phyloP scores from a whole-genome alignment of 2,797 vertebrate genomes.

The Eutrigla gurnardus region DNA sequence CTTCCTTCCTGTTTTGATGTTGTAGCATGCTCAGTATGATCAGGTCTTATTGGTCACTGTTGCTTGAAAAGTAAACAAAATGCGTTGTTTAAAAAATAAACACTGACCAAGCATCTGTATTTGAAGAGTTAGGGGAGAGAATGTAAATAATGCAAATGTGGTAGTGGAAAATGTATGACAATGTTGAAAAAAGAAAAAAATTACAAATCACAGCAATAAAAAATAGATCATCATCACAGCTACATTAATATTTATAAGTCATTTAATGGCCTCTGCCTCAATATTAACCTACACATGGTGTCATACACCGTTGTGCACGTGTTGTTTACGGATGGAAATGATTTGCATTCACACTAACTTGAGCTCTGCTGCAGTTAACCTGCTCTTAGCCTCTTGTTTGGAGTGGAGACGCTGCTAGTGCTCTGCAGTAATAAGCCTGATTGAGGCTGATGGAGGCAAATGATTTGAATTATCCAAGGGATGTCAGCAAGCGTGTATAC shows the following conservation, averaged over 20 bases:
- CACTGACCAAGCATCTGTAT: not conserved
- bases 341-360: constrained; percentile 20
- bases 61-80: no score
- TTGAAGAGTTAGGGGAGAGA: not conserved
- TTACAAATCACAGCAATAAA: not conserved
- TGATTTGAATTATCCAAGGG: constrained; percentile 45
- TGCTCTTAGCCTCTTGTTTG: constrained; percentile 52
- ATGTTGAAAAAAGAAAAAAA: not conserved
- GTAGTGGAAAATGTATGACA: not conserved
- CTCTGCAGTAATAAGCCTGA: constrained; percentile 46
- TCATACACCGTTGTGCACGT: not conserved
- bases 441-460: constrained; percentile 50
- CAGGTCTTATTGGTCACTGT: no score
- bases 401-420: constrained; percentile 23
- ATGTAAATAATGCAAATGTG: not conserved
- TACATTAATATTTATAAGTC: not conserved
- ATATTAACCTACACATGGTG: not conserved
- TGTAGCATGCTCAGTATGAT: no score
- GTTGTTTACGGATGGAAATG: constrained; percentile 13
- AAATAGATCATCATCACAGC: not conserved
- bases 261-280: not conserved
- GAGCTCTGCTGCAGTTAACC: constrained; percentile 56
- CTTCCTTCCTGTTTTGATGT: no score
- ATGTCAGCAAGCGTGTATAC: constrained; percentile 12
- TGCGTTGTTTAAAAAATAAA: no score